A percentile compares a stretch with the other conserved stretches of the same genome.
phyloP scores from a whole-genome alignment of 37 sponge, comb jelly and placozoan genomes.

The Ianthella basta region DNA sequence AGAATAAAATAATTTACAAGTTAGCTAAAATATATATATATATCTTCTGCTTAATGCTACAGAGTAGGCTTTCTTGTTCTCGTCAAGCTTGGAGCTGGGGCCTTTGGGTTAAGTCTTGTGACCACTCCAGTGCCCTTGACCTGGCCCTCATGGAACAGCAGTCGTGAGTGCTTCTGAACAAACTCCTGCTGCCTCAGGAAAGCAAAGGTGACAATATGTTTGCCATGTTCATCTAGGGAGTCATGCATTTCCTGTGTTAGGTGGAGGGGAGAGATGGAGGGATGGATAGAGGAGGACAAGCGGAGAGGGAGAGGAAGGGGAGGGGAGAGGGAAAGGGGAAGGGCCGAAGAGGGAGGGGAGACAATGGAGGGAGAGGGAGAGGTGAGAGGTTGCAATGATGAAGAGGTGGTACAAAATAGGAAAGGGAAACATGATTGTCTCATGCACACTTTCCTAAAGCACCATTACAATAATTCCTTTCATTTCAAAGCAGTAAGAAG shows the following conservation, averaged over 20 bases:
- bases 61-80: constrained; percentile 25
- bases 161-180: constrained; percentile 56
- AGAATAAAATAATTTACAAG: too few relatives aligned
- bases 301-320: too few relatives aligned
- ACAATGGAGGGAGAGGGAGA: neutral
- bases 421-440: neutral
- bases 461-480: neutral
- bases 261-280: too few relatives aligned
- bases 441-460: neutral
- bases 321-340: too few relatives aligned
- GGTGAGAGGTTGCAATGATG: neutral
- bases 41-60: too few relatives aligned
- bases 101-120: constrained; percentile 40
- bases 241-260: constrained; percentile 36
- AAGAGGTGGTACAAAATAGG: neutral
- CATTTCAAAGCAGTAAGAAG: neutral
- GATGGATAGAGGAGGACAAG: too few relatives aligned
- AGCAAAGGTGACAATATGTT: constrained; percentile 57
- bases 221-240: constrained; percentile 40
- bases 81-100: neutral
- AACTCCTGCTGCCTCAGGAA: constrained; percentile 87
- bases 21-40: too few relatives aligned
- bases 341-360: too few relatives aligned
- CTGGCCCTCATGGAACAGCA: constrained; percentile 80
- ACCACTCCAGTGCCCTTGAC: constrained; percentile 84